Evolutionary conservation across 1,140 invertebrate species (phyloP), one percentile per base, ranked within the genome.

Genomic region (Arctopsyche grandis): DNA sequence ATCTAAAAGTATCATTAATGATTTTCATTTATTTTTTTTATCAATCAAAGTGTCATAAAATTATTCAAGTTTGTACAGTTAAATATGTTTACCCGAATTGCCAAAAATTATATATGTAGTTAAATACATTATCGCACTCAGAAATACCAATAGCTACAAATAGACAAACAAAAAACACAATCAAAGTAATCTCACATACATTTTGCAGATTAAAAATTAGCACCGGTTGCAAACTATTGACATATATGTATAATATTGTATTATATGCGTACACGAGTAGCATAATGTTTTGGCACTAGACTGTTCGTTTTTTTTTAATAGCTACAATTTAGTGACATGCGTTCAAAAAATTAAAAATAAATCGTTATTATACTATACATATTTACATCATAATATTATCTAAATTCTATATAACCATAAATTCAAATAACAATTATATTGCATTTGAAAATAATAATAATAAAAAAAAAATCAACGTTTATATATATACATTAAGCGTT

Each of bases 291-390:
- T 66, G 63, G 63, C 63, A 66, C 24, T 66, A 66, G 24, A 26
- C 14, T 26, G 24, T 26, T 10, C 24, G 10, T 60, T 66, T 66
- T 52, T 52, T 52, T 52, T 52, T 26, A 26, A 52, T 52, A 66
- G 63, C 63, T 66, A 66, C 63, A 66, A 66, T 66, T 66, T 66
- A 66, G 63, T 66, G 63, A 66, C 21, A 16, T 29, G 21, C 7
- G 9, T 26, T 66, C 5, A 24, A 26, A 21, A 26, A 24, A 66
- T 66, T 10, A 14, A 24, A 14, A 66, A 66, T 26, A 9, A 66
- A 26, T 66, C 14, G 0, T 26, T 21, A 66, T 22, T 66, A 66
- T 26, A 22, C 24, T 24, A 22, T 66, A 66, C 63, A 66, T 66
- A 66, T 66, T 66, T 66, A 66, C 63, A 66, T 38, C 29, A 26